Conservation (phyloP, 2,113 vertebrate genomes). For the Corvus hawaiiensis region DNA sequence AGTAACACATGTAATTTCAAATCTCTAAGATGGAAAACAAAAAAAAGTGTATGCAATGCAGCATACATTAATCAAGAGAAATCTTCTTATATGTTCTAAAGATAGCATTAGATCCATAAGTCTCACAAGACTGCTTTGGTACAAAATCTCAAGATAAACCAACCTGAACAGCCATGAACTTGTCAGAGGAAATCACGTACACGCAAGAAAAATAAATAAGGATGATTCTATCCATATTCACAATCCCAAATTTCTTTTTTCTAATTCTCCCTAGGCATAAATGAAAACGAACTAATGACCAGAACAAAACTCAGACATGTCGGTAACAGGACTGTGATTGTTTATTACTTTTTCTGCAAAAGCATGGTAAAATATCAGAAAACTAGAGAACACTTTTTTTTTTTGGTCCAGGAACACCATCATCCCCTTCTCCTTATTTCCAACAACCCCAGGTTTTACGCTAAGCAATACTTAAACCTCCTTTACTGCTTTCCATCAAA, state of each 20-base stretch:
- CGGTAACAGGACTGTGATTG: background rate
- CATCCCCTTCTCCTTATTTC: background rate
- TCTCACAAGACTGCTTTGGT: background rate
- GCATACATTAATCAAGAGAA: background rate
- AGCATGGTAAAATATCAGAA: background rate
- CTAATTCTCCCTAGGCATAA: background rate
- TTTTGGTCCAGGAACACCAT: background rate
- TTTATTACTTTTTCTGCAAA: background rate
- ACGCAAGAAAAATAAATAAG: background rate
- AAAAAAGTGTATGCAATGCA: background rate
- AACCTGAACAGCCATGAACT: background rate
- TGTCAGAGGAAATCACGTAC: fast-evolving
- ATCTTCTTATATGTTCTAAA: background rate
- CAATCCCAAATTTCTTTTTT: background rate
- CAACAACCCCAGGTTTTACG: background rate
- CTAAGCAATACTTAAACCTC: background rate
- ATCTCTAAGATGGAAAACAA: background rate
- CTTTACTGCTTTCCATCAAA: background rate
- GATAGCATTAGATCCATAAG: background rate
- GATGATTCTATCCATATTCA: background rate
- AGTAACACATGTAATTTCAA: background rate
- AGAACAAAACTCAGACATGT: background rate
- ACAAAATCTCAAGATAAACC: background rate
- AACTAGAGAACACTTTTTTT: fast-evolving
- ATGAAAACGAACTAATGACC: background rate